Base-by-base conservation (phyloP, 1,140 invertebrate species). In the Brachionus angularis region DNA sequence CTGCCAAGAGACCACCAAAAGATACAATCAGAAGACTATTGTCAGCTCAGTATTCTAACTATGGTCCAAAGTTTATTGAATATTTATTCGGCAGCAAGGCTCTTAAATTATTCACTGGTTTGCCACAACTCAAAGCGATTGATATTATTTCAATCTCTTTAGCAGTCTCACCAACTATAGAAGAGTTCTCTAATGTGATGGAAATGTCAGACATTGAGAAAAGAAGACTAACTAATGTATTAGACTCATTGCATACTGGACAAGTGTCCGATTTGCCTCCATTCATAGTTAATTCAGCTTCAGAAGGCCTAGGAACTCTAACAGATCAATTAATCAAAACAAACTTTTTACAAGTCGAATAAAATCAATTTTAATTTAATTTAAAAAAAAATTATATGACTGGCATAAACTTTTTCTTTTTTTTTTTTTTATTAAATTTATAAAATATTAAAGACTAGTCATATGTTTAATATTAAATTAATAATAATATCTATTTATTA, bases 51-150 rank as follows among this genome's bases (percentile, higher is more conserved):
- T 58, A 46, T 29, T 29, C 36, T 2, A 55, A 55, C n/a, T 55
- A 36, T 47, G 70, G 70, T 18, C 12, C 36, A 18, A 58, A 71
- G 58, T 71, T 71, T 31, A 34, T 71, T 34, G 34, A 34, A 47
- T 53, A 55, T 31, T n/a, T 71, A 8, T 71, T 71, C 23, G 70
- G 70, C 14, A 49, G 46, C 34, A 71, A 71, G 3, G 49, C 46
- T 34, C 25, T 47, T 1, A 29, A 55, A n/a, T 25, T 42, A 16
- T 42, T 71, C 25, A 16, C 29, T 2, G 70, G 18, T n/a, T n/a
- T 52, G 10, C 27, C 47, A 29, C 42, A 42, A n/a, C 33, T 49
- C 3, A 58, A 71, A 44, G 50, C 70, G 18, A 42, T 71, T 16
- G 46, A 53, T 29, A 33, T 42, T 21, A 55, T 71, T 39, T 27